Evolutionary conservation across 1,140 invertebrate species (phyloP).

Genomic region (Drosophila arawakana): DNA sequence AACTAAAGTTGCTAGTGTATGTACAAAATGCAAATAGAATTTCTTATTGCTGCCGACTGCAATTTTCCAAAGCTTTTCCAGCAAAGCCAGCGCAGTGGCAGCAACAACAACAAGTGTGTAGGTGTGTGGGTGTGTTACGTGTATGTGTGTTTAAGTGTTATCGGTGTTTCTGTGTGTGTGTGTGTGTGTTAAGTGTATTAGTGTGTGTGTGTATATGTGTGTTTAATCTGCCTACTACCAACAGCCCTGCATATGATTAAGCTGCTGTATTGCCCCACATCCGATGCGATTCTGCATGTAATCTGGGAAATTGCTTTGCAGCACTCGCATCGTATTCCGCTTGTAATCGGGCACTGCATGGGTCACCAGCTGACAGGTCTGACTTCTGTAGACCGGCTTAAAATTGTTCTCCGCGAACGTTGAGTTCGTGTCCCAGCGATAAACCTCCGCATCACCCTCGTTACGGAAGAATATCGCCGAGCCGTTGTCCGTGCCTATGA

Average conservation of each 20-base stretch:
- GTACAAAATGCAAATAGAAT: slow-evolving; percentile 54
- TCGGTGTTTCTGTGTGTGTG: slow-evolving; percentile 8
- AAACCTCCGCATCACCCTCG: slow-evolving; percentile 87
- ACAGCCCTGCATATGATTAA: slow-evolving; percentile 85
- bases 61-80: slow-evolving; percentile 50
- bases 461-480: slow-evolving; percentile 87
- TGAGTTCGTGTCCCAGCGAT: slow-evolving; percentile 87
- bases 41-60: slow-evolving; percentile 48
- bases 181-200: not conserved
- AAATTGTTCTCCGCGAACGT: slow-evolving; percentile 86
- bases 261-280: slow-evolving; percentile 86
- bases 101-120: slow-evolving; percentile 26
- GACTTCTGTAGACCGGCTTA: slow-evolving; percentile 85
- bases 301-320: slow-evolving; percentile 88
- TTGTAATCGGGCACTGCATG: slow-evolving; percentile 86
- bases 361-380: slow-evolving; percentile 86
- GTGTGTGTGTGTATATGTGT: slow-evolving; percentile 9
- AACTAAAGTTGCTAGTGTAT: slow-evolving; percentile 63
- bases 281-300: slow-evolving; percentile 87
- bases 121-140: slow-evolving; percentile 6
- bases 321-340: slow-evolving; percentile 86
- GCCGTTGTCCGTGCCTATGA: slow-evolving; percentile 88
- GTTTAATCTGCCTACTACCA: slow-evolving; percentile 54
- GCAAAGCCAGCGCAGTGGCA: slow-evolving; percentile 40
- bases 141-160: slow-evolving; percentile 10